Conservation (phyloP, 2,888 invertebrate species). For the Aelia acuminata region DNA sequence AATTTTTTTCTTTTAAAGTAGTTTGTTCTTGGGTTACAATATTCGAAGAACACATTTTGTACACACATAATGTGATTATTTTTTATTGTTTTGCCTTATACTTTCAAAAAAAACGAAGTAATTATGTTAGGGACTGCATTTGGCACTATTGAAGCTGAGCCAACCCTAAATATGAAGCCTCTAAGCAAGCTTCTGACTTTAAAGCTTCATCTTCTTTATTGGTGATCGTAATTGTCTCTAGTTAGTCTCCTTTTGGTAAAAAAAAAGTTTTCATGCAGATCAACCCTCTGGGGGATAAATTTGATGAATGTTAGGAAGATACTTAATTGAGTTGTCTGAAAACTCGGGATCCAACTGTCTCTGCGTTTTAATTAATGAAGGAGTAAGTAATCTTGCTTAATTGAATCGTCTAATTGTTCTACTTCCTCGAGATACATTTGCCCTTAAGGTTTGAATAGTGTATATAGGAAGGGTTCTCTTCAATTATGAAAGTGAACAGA, state of each 20-base stretch:
- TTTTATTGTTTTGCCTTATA: no score
- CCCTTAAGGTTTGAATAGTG: neutral
- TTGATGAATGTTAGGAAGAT: conserved; percentile 42
- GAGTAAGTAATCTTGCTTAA: conserved; percentile 49
- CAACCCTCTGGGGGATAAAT: conserved; percentile 21
- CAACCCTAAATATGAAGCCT: neutral
- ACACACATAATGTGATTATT: no score
- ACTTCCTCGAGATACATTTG: conserved; percentile 13
- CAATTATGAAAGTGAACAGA: neutral
- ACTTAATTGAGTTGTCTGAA: conserved; percentile 50
- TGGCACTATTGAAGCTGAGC: neutral
- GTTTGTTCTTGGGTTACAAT: no score
- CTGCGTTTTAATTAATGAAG: conserved; percentile 42
- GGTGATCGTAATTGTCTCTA: neutral
- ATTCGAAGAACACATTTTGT: no score
- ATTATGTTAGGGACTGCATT: no score
- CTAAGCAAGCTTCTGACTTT: neutral
- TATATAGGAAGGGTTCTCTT: neutral
- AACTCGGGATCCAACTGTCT: conserved; percentile 47
- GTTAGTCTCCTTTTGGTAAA: conserved; percentile 3
- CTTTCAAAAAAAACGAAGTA: no score
- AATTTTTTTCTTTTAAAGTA: no score
- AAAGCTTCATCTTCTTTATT: neutral
- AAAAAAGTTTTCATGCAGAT: conserved; percentile 22
- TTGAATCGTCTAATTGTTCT: conserved; percentile 42